These are phyloP conservation scores for Hetaerina americana DNA, from an alignment of 1,140 invertebrate species.

Conservation along the genomic window DNA sequence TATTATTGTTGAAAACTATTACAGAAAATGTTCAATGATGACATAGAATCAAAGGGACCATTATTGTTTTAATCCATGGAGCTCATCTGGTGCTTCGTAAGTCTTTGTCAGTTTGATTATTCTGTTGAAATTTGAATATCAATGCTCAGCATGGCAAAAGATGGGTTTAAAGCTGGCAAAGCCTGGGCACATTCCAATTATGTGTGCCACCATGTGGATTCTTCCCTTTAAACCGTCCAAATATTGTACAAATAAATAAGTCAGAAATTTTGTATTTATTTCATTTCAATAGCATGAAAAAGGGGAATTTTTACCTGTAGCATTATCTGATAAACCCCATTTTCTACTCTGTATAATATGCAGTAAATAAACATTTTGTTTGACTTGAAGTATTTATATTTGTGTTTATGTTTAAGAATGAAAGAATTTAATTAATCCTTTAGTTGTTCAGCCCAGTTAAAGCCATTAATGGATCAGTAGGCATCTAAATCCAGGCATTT, in stretches of 20 bases:
- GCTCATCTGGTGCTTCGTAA: not conserved
- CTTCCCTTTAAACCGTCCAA: not conserved
- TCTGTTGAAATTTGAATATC: not conserved
- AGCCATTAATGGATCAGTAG: too few relatives aligned
- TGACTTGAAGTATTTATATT: too few relatives aligned
- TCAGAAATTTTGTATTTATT: too few relatives aligned
- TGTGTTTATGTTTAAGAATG: too few relatives aligned
- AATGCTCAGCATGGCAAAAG: not conserved
- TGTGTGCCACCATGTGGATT: not conserved
- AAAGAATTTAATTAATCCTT: too few relatives aligned
- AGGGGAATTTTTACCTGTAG: too few relatives aligned
- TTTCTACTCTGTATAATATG: too few relatives aligned
- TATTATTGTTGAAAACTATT: not conserved
- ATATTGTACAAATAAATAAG: not conserved
- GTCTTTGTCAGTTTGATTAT: not conserved
- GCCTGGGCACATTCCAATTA: not conserved
- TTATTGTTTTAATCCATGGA: not conserved
- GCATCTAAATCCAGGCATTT: too few relatives aligned
- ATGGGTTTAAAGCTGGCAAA: not conserved
- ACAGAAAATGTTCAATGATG: not conserved
- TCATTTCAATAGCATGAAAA: too few relatives aligned
- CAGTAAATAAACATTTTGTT: too few relatives aligned
- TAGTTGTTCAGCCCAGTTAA: too few relatives aligned
- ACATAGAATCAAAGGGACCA: not conserved
- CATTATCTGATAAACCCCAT: too few relatives aligned